Evolutionary conservation across 2,113 vertebrate species (phyloP), one percentile per base, ranked within the genome.

Genomic region (Proterorhinus semilunaris): DNA sequence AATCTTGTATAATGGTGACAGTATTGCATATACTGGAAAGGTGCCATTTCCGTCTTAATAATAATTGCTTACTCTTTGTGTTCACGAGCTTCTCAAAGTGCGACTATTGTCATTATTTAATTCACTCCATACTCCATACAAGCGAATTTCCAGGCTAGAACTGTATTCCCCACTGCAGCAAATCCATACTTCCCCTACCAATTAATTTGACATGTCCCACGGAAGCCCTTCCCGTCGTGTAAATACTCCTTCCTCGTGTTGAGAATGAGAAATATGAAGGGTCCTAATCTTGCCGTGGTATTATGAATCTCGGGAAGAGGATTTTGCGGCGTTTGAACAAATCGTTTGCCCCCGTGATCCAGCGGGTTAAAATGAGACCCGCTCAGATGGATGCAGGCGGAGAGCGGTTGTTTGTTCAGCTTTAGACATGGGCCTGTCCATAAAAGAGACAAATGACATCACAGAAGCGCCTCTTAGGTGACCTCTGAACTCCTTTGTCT

Each of bases 281-380:
- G 66, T 27, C 9, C 46, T 10, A 54, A 53, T 59, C 62, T 52
- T 1, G 42, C 2, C 17, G 15, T 44, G 51, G 64, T 11, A 8
- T 65, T 65, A 64, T 64, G 21, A 49, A 51, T 70, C 49, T 15
- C 1, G 58, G 67, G 62, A 59, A 63, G 63, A 59, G 66, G 61
- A 58, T 50, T 71, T 61, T 67, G 42, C 13, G 43, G 58, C 62
- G 65, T 21, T 68, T 50, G 53, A 65, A 57, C 27, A 16, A 45
- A 70, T 52, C 43, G 69, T 69, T 76, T 80, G 72, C 65, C 52
- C 52, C 70, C 66, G 52, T 74, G 74, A 79, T 73, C 69, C 43
- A 6, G 5, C 59, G 43, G 8, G n/a, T 53, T 16, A 49, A 9
- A 2, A 57, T 0, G 45, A 16, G 15, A 46, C 65, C 64, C 48